These are phyloP conservation scores for Mastacembelus armatus DNA, from an alignment of 2,797 vertebrate species.

Conservation along the genomic window DNA sequence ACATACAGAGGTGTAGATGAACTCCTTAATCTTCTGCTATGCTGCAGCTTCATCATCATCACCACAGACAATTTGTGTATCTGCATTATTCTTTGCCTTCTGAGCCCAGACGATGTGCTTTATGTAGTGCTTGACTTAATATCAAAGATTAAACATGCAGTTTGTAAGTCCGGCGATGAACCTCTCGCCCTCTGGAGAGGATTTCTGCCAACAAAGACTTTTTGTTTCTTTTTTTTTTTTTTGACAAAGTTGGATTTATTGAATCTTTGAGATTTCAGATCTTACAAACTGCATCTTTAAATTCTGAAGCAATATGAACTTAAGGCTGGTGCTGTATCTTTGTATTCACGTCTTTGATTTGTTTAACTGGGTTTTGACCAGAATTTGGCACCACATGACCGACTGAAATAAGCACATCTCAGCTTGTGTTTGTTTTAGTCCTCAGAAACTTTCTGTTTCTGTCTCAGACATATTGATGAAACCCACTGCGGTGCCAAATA, in stretches of 20 bases:
- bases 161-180: slow-evolving; percentile 11
- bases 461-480: slow-evolving; percentile 1
- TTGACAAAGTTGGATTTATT: not conserved
- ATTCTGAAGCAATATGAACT: slow-evolving; percentile 40
- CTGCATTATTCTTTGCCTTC: slow-evolving; percentile 35
- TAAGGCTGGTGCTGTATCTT: slow-evolving; percentile 9
- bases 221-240: not conserved
- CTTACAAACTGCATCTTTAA: slow-evolving; percentile 40
- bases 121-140: slow-evolving; percentile 21
- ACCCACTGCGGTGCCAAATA: slow-evolving; percentile 51
- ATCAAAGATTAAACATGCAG: slow-evolving; percentile 26
- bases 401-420: slow-evolving; percentile 5
- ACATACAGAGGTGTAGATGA: slow-evolving; percentile 31
- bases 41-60: slow-evolving; percentile 18
- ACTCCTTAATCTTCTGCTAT: slow-evolving; percentile 13
- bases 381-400: slow-evolving; percentile 11
- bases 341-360: not conserved
- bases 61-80: not conserved
- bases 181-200: not conserved
- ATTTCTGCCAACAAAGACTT: not conserved
- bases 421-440: not conserved
- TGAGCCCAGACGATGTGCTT: slow-evolving; percentile 31
- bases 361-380: not conserved
- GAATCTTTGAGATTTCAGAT: not conserved
- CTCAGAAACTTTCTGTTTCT: slow-evolving; percentile 18